These are phyloP conservation scores for Ranitomeya imitator DNA, from an alignment of 2,113 vertebrate genomes.

Conservation along the genomic window DNA sequence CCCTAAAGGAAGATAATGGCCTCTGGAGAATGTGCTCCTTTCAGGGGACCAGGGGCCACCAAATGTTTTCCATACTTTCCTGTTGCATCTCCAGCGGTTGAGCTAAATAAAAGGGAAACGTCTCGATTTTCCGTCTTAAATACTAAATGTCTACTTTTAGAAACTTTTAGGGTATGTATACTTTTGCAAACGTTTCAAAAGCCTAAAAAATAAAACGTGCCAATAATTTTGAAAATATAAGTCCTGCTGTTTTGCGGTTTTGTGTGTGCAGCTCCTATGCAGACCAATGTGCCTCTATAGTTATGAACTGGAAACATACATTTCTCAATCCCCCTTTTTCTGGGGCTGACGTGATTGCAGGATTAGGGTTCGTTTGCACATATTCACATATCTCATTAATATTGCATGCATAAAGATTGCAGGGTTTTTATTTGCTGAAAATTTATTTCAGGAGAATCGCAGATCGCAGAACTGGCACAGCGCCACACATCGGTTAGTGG, in stretches of 20 bases:
- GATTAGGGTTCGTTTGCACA: background rate
- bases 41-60: background rate
- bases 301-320: background rate
- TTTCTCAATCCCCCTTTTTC: background rate
- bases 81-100: background rate
- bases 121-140: background rate
- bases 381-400: too few relatives aligned
- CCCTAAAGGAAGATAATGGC: background rate
- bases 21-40: background rate
- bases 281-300: background rate
- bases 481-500: too few relatives aligned
- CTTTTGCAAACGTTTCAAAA: background rate
- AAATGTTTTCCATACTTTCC: background rate
- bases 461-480: too few relatives aligned
- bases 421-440: too few relatives aligned
- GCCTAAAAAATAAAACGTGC: too few relatives aligned
- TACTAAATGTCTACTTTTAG: too few relatives aligned
- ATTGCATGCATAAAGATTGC: too few relatives aligned
- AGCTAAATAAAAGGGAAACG: background rate
- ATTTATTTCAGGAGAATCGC: too few relatives aligned
- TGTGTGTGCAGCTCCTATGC: background rate
- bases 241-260: background rate
- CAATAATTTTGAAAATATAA: background rate
- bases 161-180: background rate
- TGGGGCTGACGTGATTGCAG: background rate